A percentile compares a stretch with the other conserved stretches of the same genome.
phyloP scores from a whole-genome alignment of 2,113 vertebrate genomes.

The Pollachius pollachius region DNA sequence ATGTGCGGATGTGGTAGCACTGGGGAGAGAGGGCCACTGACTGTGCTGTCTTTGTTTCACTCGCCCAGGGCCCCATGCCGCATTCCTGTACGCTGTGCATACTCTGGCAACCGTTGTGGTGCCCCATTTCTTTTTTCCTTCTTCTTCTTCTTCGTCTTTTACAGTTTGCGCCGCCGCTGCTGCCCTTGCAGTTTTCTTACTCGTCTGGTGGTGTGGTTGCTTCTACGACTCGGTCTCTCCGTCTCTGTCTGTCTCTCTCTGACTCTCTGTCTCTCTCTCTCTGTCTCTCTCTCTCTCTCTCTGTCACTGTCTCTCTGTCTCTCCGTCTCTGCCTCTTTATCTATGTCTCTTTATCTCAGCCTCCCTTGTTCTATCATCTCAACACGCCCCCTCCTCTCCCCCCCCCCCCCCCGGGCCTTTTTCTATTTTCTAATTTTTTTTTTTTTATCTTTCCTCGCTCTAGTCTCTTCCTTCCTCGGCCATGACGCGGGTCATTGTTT shows the following conservation, averaged over 20 bases:
- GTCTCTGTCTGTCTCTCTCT: not conserved
- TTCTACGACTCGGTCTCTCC: too few relatives aligned
- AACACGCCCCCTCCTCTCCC: not conserved
- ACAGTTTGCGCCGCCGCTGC: slow-evolving; percentile 88
- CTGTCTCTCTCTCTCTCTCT: slow-evolving; percentile 1
- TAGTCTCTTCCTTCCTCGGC: slow-evolving; percentile 54
- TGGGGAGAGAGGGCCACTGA: slow-evolving; percentile 93
- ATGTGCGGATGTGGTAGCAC: slow-evolving; percentile 99
- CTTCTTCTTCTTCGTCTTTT: slow-evolving; percentile 70
- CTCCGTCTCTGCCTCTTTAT: not conserved
- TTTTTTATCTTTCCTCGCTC: slow-evolving; percentile 62
- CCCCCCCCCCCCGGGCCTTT: not conserved
- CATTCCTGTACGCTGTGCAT: slow-evolving; percentile 98
- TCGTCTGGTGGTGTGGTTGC: too few relatives aligned
- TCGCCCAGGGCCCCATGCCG: slow-evolving; percentile 90
- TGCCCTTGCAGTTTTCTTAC: slow-evolving; percentile 67
- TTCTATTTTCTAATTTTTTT: slow-evolving; percentile 1
- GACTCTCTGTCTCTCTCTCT: not conserved
- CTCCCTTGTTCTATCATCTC: too few relatives aligned
- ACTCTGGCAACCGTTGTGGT: slow-evolving; percentile 93
- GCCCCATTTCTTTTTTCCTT: slow-evolving; percentile 71
- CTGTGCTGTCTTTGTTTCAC: slow-evolving; percentile 99
- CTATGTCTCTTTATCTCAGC: too few relatives aligned
- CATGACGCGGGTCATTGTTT: slow-evolving; percentile 36
- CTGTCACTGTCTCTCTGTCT: not conserved